Evolutionary conservation across 2,888 invertebrate species (phyloP).

Genomic region (Troilus luridus): DNA sequence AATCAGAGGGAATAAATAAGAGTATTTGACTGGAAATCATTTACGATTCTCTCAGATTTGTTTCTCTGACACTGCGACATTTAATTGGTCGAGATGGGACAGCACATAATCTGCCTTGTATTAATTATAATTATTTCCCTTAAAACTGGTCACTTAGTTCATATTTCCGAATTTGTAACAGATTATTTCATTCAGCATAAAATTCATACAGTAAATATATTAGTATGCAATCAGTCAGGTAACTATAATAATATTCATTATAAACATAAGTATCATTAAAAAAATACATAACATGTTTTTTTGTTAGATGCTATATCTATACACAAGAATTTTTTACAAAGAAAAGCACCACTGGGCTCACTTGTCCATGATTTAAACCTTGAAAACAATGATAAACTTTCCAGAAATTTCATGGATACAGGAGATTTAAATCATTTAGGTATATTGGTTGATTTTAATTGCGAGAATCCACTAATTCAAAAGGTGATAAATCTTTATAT

Average conservation of each 20-base stretch:
- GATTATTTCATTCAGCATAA: background rate
- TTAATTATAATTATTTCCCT: background rate
- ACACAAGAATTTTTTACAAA: background rate
- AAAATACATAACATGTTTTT: background rate
- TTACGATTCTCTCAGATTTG: background rate
- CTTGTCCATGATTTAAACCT: background rate
- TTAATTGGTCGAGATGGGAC: background rate
- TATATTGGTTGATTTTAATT: conserved; percentile 16
- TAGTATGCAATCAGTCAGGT: conserved; percentile 9
- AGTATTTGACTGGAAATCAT: background rate
- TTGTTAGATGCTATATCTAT: conserved; percentile 2
- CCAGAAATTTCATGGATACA: background rate
- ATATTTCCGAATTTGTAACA: background rate
- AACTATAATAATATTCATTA: background rate
- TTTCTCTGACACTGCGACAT: background rate
- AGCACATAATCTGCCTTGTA: background rate
- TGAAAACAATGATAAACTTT: background rate
- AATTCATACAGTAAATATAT: background rate
- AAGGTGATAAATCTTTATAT: background rate
- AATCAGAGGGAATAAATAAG: background rate
- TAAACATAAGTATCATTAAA: too few species aligned
- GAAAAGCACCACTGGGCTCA: background rate
- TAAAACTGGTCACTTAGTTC: background rate
- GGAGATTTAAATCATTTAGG: background rate
- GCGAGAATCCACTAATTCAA: background rate